These are phyloP conservation scores for Aphis craccivora DNA, from an alignment of 1,140 invertebrate genomes.

Conservation along the genomic window DNA sequence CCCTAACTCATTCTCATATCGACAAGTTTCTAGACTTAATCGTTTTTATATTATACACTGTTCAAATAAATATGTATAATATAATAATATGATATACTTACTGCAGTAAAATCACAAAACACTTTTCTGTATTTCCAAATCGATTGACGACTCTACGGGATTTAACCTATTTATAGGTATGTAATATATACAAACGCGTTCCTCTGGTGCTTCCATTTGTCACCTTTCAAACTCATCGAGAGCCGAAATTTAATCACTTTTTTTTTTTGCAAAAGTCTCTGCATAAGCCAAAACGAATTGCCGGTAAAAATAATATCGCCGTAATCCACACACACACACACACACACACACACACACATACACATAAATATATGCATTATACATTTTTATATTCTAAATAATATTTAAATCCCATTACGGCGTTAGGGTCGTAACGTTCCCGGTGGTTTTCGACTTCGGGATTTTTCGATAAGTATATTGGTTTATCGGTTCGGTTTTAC, in stretches of 20 bases:
- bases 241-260: slow-evolving; percentile 12
- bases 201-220: neutral
- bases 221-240: neutral
- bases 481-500: neutral
- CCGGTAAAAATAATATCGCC: neutral
- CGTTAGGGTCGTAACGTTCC: neutral
- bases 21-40: neutral
- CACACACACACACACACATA: too few relatives aligned
- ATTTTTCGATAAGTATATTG: neutral
- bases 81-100: neutral
- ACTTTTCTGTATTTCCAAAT: neutral
- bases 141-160: neutral
- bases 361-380: neutral
- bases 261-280: neutral
- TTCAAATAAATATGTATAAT: neutral
- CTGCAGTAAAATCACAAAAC: neutral
- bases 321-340: neutral
- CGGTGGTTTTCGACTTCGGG: neutral
- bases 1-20: accelerated
- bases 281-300: neutral
- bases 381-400: slow-evolving; percentile 20
- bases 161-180: neutral
- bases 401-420: slow-evolving; percentile 11
- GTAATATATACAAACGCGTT: neutral
- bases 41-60: too few relatives aligned